Conservation (phyloP, 2,113 vertebrate species). For the rabbit (Oryctolagus cuniculus) region DNA sequence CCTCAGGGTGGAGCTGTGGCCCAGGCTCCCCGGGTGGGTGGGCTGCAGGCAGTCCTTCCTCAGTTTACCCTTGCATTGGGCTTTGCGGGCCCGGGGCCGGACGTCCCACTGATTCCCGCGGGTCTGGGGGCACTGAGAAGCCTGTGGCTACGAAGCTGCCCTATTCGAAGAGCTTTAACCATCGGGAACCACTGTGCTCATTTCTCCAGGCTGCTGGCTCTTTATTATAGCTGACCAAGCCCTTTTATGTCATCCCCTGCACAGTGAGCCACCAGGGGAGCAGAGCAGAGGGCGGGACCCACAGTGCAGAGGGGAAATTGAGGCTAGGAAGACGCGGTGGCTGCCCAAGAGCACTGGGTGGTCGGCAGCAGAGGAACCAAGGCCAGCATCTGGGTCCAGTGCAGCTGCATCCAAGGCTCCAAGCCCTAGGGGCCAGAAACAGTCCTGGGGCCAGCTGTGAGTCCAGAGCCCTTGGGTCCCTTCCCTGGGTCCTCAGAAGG, state of each 20-base stretch:
- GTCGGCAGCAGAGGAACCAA: background rate
- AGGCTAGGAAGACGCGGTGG: background rate
- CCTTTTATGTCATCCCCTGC: conserved; percentile 54
- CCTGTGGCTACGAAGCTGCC: background rate
- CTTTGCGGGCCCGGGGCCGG: background rate
- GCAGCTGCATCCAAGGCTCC: background rate
- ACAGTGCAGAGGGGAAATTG: background rate
- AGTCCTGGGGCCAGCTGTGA: background rate
- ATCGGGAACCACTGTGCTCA: conserved; percentile 47
- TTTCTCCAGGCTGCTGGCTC: conserved; percentile 51
- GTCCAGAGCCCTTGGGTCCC: background rate
- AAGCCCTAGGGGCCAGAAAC: background rate
- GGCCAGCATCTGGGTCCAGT: background rate
- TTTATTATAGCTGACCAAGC: conserved; percentile 47
- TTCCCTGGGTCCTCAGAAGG: background rate
- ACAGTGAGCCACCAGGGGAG: background rate
- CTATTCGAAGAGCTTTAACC: conserved; percentile 45
- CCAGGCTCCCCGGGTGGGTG: background rate
- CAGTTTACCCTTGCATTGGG: conserved; percentile 35
- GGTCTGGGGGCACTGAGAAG: background rate
- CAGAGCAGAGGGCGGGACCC: background rate
- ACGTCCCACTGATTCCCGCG: conserved; percentile 22
- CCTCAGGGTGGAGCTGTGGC: background rate
- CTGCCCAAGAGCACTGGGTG: background rate
- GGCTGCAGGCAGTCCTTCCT: background rate